Evolutionary conservation across 2,888 invertebrate species (phyloP).

Genomic region (Hirtodrosophila histrioides): DNA sequence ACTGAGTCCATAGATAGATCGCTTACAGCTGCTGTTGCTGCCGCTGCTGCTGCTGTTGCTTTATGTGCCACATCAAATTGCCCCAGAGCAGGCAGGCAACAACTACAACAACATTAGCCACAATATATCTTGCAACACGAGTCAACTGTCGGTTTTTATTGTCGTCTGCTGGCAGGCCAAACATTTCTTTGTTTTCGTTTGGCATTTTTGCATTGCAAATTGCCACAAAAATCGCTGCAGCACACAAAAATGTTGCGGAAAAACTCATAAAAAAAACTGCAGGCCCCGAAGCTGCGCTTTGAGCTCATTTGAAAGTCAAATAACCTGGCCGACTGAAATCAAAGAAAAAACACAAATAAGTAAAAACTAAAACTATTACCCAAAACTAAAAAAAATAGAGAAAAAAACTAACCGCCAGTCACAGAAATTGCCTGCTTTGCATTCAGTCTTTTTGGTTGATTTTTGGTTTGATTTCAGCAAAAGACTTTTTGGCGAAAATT

Average conservation of each 20-base stretch:
- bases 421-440: conserved; percentile 73
- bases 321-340: conserved; percentile 60
- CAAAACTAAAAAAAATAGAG: conserved; percentile 37
- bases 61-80: conserved; percentile 77
- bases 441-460: conserved; percentile 58
- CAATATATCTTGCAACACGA: conserved; percentile 80
- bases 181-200: conserved; percentile 76
- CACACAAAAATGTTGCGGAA: conserved; percentile 71
- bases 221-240: conserved; percentile 74
- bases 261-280: conserved; percentile 71
- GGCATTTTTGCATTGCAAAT: conserved; percentile 79
- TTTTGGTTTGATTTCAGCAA: conserved; percentile 53
- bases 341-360: conserved; percentile 48
- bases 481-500: conserved; percentile 60
- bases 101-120: conserved; percentile 51
- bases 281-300: conserved; percentile 54
- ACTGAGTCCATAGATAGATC: conserved; percentile 26
- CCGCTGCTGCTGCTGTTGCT: conserved; percentile 34
- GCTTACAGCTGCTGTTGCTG: conserved; percentile 13
- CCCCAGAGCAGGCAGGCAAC: conserved; percentile 45
- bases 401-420: conserved; percentile 37
- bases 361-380: conserved; percentile 66
- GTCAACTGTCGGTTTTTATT: conserved; percentile 80
- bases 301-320: conserved; percentile 77
- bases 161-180: conserved; percentile 74